Evolutionary conservation across 2,797 vertebrate genomes (phyloP).

Genomic region (Prionace glauca): DNA sequence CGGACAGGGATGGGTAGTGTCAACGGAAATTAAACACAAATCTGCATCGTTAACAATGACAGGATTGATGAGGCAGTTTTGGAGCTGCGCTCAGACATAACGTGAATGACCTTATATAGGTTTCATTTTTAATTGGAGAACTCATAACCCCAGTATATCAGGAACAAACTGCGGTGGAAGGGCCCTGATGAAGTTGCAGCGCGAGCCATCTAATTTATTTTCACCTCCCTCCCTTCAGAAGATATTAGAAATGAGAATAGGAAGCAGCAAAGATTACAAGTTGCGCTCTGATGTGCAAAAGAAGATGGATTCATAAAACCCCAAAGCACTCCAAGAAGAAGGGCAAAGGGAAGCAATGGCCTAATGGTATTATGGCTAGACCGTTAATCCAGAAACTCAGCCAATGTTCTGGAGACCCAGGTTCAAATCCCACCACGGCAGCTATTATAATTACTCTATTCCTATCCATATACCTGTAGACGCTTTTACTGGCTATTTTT

Average conservation of each 20-base stretch:
- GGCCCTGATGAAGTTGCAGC: not conserved
- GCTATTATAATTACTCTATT: not conserved
- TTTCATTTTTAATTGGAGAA: not conserved
- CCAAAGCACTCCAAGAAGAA: not conserved
- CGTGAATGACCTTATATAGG: not conserved
- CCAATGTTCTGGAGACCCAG: too few relatives aligned
- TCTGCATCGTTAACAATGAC: not conserved
- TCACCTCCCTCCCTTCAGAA: not conserved
- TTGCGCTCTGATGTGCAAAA: not conserved
- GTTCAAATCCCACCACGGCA: too few relatives aligned
- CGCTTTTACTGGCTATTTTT: not conserved
- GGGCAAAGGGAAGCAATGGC: too few relatives aligned
- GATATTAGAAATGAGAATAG: not conserved
- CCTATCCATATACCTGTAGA: not conserved
- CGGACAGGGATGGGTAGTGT: not conserved
- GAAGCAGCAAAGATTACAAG: not conserved
- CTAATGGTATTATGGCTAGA: too few relatives aligned
- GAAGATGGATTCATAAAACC: not conserved
- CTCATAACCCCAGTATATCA: not conserved
- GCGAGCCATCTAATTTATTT: not conserved
- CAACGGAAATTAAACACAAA: not conserved
- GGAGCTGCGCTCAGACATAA: not conserved
- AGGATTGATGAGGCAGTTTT: not conserved
- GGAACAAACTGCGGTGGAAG: not conserved
- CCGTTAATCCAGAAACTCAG: too few relatives aligned